phyloP scores from a whole-genome alignment of 2,113 vertebrate genomes.

The Dipodomys merriami region DNA sequence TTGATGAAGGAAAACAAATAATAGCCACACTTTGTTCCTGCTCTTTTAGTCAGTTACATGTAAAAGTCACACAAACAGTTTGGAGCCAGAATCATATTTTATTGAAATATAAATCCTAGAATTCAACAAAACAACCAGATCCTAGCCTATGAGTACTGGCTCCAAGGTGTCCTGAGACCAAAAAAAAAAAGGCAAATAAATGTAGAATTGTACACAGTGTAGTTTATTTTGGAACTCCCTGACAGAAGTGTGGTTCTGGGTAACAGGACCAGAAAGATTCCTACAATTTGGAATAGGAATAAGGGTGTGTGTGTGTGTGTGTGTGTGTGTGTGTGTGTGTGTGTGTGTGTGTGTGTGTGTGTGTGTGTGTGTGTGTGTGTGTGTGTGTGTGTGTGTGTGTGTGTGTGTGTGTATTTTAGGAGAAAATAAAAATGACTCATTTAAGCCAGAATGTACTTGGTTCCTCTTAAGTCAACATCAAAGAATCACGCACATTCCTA shows the following conservation, averaged over 20 bases:
- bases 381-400: too few species aligned
- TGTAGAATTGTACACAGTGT: neutral
- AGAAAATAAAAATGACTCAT: neutral
- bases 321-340: too few species aligned
- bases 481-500: neutral
- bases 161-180: neutral
- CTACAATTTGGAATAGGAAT: neutral
- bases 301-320: neutral
- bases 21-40: neutral
- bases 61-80: neutral
- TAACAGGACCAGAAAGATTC: neutral
- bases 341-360: too few species aligned
- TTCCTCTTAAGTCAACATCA: neutral
- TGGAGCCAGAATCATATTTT: neutral
- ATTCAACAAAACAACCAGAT: neutral
- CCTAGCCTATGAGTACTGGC: neutral
- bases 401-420: too few species aligned
- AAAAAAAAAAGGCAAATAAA: neutral
- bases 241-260: neutral
- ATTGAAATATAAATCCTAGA: neutral
- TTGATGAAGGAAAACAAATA: slow-evolving; percentile 1
- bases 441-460: neutral
- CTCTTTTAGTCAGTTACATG: neutral
- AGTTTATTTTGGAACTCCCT: neutral
- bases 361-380: too few species aligned